Percentiles rank a stretch among this genome's conserved stretches.
Evolutionary conservation across 2,888 invertebrate species (phyloP).

Genomic region (Sipha maydis): DNA sequence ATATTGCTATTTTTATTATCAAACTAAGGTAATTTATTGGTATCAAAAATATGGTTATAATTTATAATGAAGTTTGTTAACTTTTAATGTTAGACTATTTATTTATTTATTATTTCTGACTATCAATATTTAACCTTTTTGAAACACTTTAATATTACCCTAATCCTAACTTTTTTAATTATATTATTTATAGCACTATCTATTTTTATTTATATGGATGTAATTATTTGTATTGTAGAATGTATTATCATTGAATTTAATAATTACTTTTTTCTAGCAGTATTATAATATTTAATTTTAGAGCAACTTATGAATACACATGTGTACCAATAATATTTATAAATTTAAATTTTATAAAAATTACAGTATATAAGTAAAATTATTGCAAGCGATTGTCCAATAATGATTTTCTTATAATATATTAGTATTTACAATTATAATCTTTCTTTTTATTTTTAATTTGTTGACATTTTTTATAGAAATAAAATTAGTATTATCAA

Average conservation of each 20-base stretch:
- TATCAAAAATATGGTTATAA: not conserved
- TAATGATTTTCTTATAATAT: no score
- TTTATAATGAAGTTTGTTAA: constrained; percentile 14
- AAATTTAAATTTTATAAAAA: not conserved
- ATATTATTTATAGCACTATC: not conserved
- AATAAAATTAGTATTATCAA: no score
- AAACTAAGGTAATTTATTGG: not conserved
- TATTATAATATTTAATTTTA: not conserved
- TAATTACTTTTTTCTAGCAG: not conserved
- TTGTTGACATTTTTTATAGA: no score
- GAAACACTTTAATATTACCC: not conserved
- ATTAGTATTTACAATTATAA: no score
- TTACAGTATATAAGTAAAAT: no score
- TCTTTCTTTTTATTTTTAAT: no score
- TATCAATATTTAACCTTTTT: constrained; percentile 19
- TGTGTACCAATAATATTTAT: not conserved
- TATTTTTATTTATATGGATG: not conserved
- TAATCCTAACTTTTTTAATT: constrained; percentile 1
- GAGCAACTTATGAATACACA: not conserved
- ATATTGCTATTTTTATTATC: not conserved
- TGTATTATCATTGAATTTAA: not conserved
- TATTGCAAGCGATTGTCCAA: no score
- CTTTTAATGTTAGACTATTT: constrained; percentile 7
- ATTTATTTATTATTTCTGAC: not conserved
- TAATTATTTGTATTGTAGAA: not conserved